Evolutionary conservation across 1,140 invertebrate genomes (phyloP), one percentile per base, ranked within the genome.

Genomic region (Drosophila simulans): DNA sequence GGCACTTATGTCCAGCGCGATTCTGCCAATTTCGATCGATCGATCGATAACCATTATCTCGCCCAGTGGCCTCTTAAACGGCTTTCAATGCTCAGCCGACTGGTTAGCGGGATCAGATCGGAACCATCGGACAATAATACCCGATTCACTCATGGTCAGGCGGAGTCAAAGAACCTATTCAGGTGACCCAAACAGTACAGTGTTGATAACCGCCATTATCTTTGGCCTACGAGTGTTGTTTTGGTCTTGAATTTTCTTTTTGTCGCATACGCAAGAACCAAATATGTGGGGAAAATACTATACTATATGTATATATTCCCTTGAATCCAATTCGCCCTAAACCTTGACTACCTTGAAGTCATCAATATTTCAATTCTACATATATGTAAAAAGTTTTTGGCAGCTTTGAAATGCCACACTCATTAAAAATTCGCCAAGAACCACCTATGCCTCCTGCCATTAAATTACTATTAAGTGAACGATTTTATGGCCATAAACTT

Each of bases 31-130:
- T 68, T 22, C 35, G 63, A 56, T 65, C 59, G n/a, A 22, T 22
- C 37, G 13, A 49, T 64, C 12, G 65, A 71, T 71, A 71, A 49
- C 42, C 65, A 70, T 57, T 70, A 71, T 71, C 68, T 56, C 10
- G 42, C 37, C 48, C 58, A 60, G 58, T 62, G 49, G 59, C 64
- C 46, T 51, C 37, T 52, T 34, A 40, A 69, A 69, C 15, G 11
- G 25, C 35, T 25, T 17, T 40, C 43, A 40, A 42, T 57, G 58
- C 27, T 35, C n/a, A 39, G 20, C 27, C 54, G 20, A 34, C 7
- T 52, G 17, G 48, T 52, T 20, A 31, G 39, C 11, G 25, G 55
- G 40, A 51, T 66, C 48, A 53, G 31, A 52, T 68, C 42, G 3
- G 15, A 43, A 11, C 12, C 37, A 34, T 25, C 17, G 11, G 13